Evolutionary conservation across 2,888 invertebrate species (phyloP).

Genomic region (Eulithis testata): DNA sequence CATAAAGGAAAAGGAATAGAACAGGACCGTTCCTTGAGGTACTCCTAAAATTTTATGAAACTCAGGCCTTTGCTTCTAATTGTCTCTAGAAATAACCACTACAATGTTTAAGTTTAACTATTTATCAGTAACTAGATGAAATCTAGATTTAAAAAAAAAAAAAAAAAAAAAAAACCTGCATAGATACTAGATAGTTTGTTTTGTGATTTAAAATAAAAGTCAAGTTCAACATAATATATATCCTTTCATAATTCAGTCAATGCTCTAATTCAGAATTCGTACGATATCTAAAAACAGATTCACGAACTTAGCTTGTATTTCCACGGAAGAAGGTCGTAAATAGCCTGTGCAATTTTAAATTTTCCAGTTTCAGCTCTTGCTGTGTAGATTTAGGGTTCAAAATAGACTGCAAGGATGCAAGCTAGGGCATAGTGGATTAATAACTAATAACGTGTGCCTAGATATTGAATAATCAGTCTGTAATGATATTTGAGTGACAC

Average conservation of each 20-base stretch:
- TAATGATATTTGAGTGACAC: conserved; percentile 42
- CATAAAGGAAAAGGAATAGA: conserved; percentile 28
- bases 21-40: conserved; percentile 21
- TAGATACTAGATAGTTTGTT: conserved; percentile 31
- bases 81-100: too few species aligned
- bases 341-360: not conserved
- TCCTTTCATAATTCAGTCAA: not conserved
- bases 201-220: conserved; percentile 24
- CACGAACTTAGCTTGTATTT: not conserved
- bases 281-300: conserved; percentile 2
- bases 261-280: conserved; percentile 7
- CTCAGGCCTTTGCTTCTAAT: too few species aligned
- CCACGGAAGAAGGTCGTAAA: not conserved
- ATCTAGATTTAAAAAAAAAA: too few species aligned
- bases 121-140: too few species aligned
- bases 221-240: not conserved
- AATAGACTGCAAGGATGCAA: conserved; percentile 7
- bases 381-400: conserved; percentile 17
- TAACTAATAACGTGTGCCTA: conserved; percentile 56
- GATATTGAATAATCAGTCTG: conserved; percentile 40
- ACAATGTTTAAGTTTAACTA: too few species aligned
- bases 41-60: conserved; percentile 6
- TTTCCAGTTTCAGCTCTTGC: conserved; percentile 7
- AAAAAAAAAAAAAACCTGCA: too few species aligned
- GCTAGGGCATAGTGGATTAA: conserved; percentile 48